These are phyloP conservation scores for Stenodera caucasica DNA, from an alignment of 2,888 invertebrate species.

Conservation along the genomic window DNA sequence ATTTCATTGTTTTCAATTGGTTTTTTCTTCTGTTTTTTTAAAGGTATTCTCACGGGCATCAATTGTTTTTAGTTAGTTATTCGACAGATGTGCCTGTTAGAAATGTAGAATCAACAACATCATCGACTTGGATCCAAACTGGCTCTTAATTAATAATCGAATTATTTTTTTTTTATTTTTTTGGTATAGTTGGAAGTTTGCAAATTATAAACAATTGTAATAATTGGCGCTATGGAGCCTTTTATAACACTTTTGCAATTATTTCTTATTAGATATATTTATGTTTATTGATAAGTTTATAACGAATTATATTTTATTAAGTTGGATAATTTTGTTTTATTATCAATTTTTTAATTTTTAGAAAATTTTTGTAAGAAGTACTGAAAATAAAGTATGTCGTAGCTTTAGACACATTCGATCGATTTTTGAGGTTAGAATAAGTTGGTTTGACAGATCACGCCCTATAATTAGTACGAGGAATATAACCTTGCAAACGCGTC, in stretches of 20 bases:
- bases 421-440: no score
- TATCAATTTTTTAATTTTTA: no score
- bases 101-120: slow-evolving; percentile 33
- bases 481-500: background rate
- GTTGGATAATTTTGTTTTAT: background rate
- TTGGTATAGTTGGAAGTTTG: background rate
- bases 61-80: slow-evolving; percentile 51
- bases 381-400: no score
- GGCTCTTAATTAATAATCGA: slow-evolving; percentile 26
- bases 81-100: slow-evolving; percentile 44
- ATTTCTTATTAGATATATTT: background rate
- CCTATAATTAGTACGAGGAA: background rate
- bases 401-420: no score
- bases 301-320: background rate
- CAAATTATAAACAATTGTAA: background rate
- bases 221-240: background rate
- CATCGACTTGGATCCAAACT: slow-evolving; percentile 45
- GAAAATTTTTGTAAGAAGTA: no score
- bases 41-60: slow-evolving; percentile 51
- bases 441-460: no score
- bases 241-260: slow-evolving; percentile 2
- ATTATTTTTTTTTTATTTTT: background rate
- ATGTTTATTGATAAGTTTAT: background rate
- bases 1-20: slow-evolving; percentile 16
- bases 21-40: slow-evolving; percentile 31